phyloP scores from a whole-genome alignment of 2,888 invertebrate species.

The Graphium colonna region DNA sequence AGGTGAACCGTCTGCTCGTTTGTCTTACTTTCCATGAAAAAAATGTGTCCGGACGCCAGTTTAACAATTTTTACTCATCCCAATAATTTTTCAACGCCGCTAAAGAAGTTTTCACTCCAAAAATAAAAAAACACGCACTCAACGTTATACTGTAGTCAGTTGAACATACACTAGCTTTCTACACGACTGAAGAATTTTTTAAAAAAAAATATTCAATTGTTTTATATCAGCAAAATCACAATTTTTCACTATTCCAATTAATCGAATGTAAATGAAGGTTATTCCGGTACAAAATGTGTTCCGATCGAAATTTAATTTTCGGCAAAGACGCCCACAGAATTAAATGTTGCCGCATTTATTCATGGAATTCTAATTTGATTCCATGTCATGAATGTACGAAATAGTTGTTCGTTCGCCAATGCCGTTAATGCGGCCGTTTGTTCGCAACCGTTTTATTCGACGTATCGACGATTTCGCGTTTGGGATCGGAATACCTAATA shows the following conservation, averaged over 20 bases:
- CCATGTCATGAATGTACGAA: conserved; percentile 26
- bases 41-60: no score
- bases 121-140: no score
- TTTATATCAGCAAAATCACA: not conserved
- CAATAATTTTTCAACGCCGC: no score
- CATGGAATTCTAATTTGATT: conserved; percentile 26
- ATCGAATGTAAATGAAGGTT: not conserved
- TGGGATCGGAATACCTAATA: not conserved
- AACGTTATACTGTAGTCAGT: no score
- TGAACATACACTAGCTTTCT: no score
- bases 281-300: not conserved
- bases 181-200: no score
- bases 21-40: no score
- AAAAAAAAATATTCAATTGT: no score
- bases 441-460: conserved; percentile 11
- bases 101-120: no score
- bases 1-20: no score
- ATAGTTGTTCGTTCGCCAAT: conserved; percentile 31
- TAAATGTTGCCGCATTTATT: conserved; percentile 23
- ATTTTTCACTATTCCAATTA: not conserved
- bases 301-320: conserved; percentile 10
- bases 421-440: conserved; percentile 27
- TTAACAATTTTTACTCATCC: no score
- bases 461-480: not conserved
- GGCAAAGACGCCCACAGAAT: conserved; percentile 19